Conservation (phyloP, 1,140 invertebrate genomes). For the Homarus americanus region DNA sequence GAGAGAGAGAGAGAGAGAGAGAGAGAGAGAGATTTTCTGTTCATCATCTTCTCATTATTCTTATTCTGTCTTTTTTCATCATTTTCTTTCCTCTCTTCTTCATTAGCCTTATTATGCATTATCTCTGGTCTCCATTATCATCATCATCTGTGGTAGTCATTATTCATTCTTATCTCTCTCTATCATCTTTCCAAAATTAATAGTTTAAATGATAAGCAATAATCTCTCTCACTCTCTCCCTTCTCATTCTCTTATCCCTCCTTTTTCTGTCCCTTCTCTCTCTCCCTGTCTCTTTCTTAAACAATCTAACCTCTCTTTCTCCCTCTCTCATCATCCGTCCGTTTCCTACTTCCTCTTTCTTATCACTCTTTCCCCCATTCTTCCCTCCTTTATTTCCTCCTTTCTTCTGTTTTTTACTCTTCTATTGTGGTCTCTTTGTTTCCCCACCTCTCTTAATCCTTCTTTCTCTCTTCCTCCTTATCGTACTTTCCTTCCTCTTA, state of each 20-base stretch:
- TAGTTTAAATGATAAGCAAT: neutral
- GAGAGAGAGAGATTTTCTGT: no score
- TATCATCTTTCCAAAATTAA: no score
- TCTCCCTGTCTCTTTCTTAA: conserved; percentile 24
- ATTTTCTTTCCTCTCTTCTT: neutral
- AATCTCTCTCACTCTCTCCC: neutral
- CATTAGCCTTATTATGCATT: no score
- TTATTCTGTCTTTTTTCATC: neutral
- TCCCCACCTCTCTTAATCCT: neutral
- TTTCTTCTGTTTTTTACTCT: neutral
- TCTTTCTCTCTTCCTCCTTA: neutral
- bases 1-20: no score
- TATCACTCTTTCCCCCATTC: neutral
- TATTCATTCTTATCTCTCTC: no score
- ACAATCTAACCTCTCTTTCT: neutral
- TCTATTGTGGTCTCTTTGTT: neutral
- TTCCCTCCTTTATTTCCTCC: neutral
- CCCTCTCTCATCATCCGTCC: neutral
- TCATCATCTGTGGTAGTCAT: no score
- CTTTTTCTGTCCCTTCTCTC: conserved; percentile 15
- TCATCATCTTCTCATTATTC: neutral
- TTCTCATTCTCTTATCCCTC: conserved; percentile 16
- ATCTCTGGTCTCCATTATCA: no score
- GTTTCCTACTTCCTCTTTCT: neutral
- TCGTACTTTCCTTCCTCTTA: neutral